Base-by-base conservation (phyloP, 2,113 vertebrate genomes). In the Piaya cayana region DNA sequence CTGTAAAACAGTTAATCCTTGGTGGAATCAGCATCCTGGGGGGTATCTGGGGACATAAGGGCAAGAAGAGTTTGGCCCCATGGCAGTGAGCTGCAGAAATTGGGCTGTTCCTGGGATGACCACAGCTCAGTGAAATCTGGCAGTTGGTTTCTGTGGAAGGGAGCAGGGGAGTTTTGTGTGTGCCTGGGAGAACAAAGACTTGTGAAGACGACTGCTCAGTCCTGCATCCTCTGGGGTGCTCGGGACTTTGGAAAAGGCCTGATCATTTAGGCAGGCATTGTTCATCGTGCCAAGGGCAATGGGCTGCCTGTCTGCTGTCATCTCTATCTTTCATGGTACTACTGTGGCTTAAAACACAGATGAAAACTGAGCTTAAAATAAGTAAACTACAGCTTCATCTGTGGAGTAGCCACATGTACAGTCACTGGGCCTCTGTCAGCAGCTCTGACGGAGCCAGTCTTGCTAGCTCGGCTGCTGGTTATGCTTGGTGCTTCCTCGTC, bases 1-100 rank as follows among this genome's bases (percentile, higher is more conserved):
- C 75, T 81, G 15, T 70, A 18, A 49, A 83, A 58, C 2, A 1
- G 77, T 50, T 95, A 88, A 95, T 97, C 86, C 88, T 88, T 9
- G 1, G 15, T 7, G 0, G 60, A 93, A 76, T 69, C 13, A 0
- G 8, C 0, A 0, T 75, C 23, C 55, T 36, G 14, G 34, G 8
- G 19, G 37, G 3, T 60, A 49, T 75, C 78, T 92, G 49, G 23
- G 43, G 53, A 6, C 7, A 0, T 70, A 52, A 90, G 34, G 47
- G 74, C 34, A 43, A 50, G 34, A 58, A 36, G 49, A n/a, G 49
- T 82, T 87, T 86, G 32, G 15, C 12, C 37, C 6, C 1, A 2
- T 42, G 36, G 25, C 32, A 55, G 32, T 1, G 4, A 82, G 80
- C 49, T 34, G 43, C 21, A 53, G 78, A 37, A 86, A 55, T 82